phyloP scores from a whole-genome alignment of 2,888 invertebrate genomes.

The Caenorhabditis panamensis region DNA sequence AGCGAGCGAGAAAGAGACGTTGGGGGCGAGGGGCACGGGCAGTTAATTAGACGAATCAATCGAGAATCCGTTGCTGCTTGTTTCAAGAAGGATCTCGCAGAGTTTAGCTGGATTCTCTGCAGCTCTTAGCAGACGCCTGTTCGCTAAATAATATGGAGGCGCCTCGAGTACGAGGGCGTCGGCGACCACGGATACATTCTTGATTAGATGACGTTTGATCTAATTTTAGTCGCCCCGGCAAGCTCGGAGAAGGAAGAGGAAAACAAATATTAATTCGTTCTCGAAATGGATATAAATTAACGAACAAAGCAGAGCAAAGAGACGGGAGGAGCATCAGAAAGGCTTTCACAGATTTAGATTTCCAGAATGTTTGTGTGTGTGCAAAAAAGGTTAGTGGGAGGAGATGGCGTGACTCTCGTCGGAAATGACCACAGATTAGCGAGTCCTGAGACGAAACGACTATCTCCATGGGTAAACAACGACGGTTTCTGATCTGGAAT shows the following conservation, averaged over 20 bases:
- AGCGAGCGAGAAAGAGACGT: constrained; percentile 14
- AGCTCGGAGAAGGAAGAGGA: constrained; percentile 4
- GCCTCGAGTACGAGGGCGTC: constrained; percentile 5
- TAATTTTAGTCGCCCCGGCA: constrained; percentile 26
- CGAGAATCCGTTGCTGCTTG: constrained; percentile 18
- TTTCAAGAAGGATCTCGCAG: constrained; percentile 3
- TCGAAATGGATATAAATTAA: not conserved
- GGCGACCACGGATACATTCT: constrained; percentile 27
- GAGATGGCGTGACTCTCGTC: constrained; percentile 14
- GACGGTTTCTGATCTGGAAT: constrained; percentile 19
- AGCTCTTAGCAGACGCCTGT: not conserved
- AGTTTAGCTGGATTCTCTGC: not conserved
- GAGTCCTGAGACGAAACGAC: not conserved
- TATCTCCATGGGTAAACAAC: not conserved
- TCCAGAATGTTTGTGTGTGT: not conserved
- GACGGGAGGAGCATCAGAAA: not conserved
- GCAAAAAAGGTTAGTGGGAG: constrained; percentile 7
- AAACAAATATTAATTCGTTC: constrained; percentile 25
- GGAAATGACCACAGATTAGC: constrained; percentile 42
- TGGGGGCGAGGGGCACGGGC: not conserved
- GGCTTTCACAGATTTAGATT: not conserved
- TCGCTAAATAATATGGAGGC: not conserved
- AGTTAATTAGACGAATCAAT: constrained; percentile 58
- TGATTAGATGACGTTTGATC: constrained; percentile 52
- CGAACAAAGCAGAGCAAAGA: not conserved